phyloP scores from a whole-genome alignment of 2,888 invertebrate genomes.

The Pomacea canaliculata region DNA sequence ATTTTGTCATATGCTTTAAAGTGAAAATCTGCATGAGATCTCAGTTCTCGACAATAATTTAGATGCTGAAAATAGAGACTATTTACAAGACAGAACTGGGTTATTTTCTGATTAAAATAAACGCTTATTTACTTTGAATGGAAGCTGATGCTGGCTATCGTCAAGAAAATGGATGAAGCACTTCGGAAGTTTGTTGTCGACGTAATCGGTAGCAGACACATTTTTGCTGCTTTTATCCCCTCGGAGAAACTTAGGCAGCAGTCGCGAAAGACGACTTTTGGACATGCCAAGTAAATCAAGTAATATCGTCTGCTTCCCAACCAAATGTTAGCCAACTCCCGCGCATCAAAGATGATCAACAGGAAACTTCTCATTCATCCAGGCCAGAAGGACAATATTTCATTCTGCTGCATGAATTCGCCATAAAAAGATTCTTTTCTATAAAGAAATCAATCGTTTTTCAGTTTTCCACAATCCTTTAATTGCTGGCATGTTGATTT shows the following conservation, averaged over 20 bases:
- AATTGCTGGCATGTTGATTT: conserved; percentile 9
- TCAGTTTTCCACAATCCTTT: conserved; percentile 6
- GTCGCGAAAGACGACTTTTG: conserved; percentile 45
- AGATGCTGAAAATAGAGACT: no score
- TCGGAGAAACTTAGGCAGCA: conserved; percentile 57
- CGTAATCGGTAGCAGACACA: conserved; percentile 16
- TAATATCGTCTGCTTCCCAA: not conserved
- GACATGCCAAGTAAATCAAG: conserved; percentile 8
- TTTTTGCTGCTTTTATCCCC: conserved; percentile 44
- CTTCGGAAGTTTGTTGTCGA: conserved; percentile 29
- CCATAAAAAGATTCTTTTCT: conserved; percentile 9
- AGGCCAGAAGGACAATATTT: not conserved
- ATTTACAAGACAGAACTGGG: no score
- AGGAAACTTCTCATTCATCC: not conserved
- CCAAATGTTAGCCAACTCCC: not conserved
- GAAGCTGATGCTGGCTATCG: conserved; percentile 52
- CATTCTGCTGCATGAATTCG: not conserved
- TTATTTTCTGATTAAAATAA: no score
- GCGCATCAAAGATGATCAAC: not conserved
- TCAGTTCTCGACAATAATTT: no score
- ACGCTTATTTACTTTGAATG: conserved; percentile 51
- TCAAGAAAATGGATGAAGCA: conserved; percentile 53
- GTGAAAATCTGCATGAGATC: no score
- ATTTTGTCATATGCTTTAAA: no score
- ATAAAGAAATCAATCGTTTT: conserved; percentile 3